Evolutionary conservation across 2,888 invertebrate genomes (phyloP).

Genomic region (Trichopria drosophilae): DNA sequence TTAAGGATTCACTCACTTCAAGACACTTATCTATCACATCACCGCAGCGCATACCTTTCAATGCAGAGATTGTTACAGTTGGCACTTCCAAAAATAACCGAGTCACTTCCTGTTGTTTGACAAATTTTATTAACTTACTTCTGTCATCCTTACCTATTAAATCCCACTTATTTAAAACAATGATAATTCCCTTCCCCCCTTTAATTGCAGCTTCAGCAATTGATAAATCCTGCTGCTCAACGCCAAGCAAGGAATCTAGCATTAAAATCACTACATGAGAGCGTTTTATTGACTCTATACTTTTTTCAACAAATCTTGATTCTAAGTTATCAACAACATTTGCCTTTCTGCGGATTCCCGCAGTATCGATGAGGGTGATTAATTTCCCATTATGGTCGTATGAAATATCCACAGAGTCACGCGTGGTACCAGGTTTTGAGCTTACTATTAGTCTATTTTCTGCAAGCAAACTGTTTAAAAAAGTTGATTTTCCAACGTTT

Average conservation of each 20-base stretch:
- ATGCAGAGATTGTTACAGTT: slow-evolving; percentile 23
- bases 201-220: slow-evolving; percentile 16
- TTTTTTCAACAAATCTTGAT: slow-evolving; percentile 10
- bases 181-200: slow-evolving; percentile 17
- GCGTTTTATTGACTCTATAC: slow-evolving; percentile 7
- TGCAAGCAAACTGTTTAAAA: slow-evolving; percentile 14
- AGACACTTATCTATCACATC: slow-evolving; percentile 22
- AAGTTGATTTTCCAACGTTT: slow-evolving; percentile 22
- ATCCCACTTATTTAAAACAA: slow-evolving; percentile 24
- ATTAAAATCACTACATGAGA: slow-evolving; percentile 12
- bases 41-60: slow-evolving; percentile 21
- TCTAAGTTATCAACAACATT: slow-evolving; percentile 15
- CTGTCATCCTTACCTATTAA: slow-evolving; percentile 21
- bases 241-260: slow-evolving; percentile 11
- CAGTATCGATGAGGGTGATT: slow-evolving; percentile 14
- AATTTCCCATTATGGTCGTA: slow-evolving; percentile 7
- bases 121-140: slow-evolving; percentile 20
- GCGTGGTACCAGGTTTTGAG: slow-evolving; percentile 15
- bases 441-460: slow-evolving; percentile 15
- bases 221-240: slow-evolving; percentile 5
- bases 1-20: slow-evolving; percentile 22
- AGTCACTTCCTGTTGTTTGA: slow-evolving; percentile 19
- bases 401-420: slow-evolving; percentile 10
- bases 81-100: slow-evolving; percentile 19
- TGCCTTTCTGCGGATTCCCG: slow-evolving; percentile 12